Conservation (phyloP, 2,888 invertebrate species). For the Lasiommata megera region DNA sequence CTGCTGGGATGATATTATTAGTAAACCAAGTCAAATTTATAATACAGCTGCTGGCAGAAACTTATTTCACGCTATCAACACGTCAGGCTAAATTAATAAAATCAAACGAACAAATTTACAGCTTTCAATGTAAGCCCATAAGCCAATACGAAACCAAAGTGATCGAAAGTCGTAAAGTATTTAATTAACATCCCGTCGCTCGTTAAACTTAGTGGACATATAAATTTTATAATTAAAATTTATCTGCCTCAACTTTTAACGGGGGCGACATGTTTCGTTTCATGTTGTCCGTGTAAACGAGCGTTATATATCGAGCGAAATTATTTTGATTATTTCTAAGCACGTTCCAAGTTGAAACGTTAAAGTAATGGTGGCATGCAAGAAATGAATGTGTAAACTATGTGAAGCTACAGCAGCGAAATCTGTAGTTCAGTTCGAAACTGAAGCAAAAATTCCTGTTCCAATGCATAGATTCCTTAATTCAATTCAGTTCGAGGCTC, state of each 20-base stretch:
- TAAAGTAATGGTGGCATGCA: no score
- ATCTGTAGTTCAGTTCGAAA: no score
- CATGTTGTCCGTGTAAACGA: slow-evolving; percentile 23
- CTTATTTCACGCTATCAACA: background rate
- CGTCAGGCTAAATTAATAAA: background rate
- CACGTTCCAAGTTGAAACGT: background rate
- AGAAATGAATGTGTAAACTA: no score
- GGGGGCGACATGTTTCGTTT: slow-evolving; percentile 26
- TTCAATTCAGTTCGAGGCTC: no score
- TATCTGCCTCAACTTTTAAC: slow-evolving; percentile 30
- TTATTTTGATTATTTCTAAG: slow-evolving; percentile 15
- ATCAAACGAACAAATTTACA: slow-evolving; percentile 39
- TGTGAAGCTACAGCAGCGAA: no score
- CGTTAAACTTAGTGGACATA: slow-evolving; percentile 26
- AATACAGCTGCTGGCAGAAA: background rate
- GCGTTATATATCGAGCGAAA: slow-evolving; percentile 20
- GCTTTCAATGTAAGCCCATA: slow-evolving; percentile 33
- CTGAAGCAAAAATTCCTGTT: no score
- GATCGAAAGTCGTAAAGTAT: slow-evolving; percentile 43
- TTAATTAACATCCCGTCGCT: slow-evolving; percentile 37
- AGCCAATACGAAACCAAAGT: slow-evolving; percentile 29
- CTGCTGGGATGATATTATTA: no score
- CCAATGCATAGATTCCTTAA: no score
- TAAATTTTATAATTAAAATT: slow-evolving; percentile 29
- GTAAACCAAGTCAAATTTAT: no score